Evolutionary conservation across 2,113 vertebrate genomes (phyloP).

Genomic region (Megaceryle maxima): DNA sequence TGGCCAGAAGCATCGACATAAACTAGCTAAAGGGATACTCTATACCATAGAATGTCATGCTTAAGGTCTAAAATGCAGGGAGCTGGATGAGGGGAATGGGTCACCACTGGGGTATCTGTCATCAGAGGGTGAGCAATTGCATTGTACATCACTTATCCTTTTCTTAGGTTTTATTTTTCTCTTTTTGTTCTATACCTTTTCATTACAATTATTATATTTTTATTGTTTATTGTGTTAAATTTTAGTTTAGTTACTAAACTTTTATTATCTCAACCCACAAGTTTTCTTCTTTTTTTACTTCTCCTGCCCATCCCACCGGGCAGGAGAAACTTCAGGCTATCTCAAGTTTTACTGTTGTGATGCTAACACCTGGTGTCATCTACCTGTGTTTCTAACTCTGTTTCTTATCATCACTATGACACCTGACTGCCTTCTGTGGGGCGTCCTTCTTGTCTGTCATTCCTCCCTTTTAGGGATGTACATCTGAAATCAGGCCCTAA

Average conservation of each 20-base stretch:
- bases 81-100: not conserved
- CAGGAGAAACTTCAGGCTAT: not conserved
- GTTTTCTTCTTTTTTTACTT: not conserved
- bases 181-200: not conserved
- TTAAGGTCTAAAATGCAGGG: not conserved
- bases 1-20: not conserved
- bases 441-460: not conserved
- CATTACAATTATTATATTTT: not conserved
- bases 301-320: not conserved
- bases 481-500: not conserved
- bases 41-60: not conserved
- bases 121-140: not conserved
- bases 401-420: not conserved
- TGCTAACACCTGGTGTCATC: not conserved
- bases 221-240: not conserved
- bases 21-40: not conserved
- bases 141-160: not conserved
- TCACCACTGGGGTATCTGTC: not conserved
- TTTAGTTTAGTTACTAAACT: not conserved
- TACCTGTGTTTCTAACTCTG: not conserved
- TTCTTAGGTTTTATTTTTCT: not conserved
- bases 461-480: not conserved
- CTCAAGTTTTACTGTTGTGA: too few relatives aligned
- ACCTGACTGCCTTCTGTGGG: not conserved
- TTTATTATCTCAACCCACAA: not conserved